Percentiles rank a stretch among this genome's conserved stretches.
Evolutionary conservation across 2,113 vertebrate species (phyloP).

Genomic region (Lota lota): DNA sequence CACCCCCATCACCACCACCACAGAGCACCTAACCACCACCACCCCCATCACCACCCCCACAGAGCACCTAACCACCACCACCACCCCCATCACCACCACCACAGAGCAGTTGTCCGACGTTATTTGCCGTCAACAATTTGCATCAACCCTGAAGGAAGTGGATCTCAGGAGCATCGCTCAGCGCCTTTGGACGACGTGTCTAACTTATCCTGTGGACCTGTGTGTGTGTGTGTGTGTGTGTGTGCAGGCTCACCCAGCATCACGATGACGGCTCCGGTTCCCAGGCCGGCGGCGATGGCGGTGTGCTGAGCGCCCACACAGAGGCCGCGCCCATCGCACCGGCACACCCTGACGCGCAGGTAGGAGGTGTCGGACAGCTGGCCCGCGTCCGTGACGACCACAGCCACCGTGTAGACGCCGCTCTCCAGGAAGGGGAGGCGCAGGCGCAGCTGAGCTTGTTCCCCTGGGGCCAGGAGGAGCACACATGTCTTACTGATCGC

Average conservation of each 20-base stretch:
- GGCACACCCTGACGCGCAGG: constrained; percentile 92
- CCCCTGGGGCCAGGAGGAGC: constrained; percentile 67
- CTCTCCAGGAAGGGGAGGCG: constrained; percentile 85
- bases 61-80: too few relatives aligned
- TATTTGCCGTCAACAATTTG: too few relatives aligned
- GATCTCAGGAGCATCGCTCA: too few relatives aligned
- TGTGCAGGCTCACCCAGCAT: constrained; percentile 81
- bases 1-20: too few relatives aligned
- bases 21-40: too few relatives aligned
- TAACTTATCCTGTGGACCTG: background rate
- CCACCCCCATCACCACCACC: too few relatives aligned
- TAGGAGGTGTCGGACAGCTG: constrained; percentile 89
- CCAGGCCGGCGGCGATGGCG: constrained; percentile 89
- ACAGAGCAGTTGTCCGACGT: too few relatives aligned
- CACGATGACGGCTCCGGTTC: constrained; percentile 94
- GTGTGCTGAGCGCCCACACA: constrained; percentile 90
- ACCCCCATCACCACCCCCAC: too few relatives aligned
- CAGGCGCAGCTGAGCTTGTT: constrained; percentile 87
- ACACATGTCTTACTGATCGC: too few relatives aligned
- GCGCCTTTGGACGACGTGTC: too few relatives aligned
- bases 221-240: background rate
- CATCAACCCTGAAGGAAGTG: too few relatives aligned
- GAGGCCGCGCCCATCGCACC: constrained; percentile 93
- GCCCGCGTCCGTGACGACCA: constrained; percentile 94
- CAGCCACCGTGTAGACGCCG: constrained; percentile 89